Evolutionary conservation across 2,797 vertebrate species (phyloP).

Genomic region (Denticeps clupeoides): DNA sequence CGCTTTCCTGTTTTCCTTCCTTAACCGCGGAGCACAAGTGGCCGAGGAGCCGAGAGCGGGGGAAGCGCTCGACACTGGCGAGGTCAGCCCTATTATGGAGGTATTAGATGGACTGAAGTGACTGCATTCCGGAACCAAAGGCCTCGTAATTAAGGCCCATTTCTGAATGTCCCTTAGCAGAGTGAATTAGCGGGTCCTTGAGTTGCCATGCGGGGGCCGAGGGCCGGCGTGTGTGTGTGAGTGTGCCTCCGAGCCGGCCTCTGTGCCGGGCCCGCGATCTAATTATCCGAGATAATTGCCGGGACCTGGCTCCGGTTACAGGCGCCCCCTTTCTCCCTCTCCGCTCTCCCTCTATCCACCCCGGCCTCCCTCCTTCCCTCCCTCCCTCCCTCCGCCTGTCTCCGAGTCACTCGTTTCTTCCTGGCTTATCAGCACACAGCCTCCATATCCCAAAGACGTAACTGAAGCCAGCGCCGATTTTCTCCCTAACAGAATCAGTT

Average conservation of each 20-base stretch:
- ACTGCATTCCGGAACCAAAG: slow-evolving; percentile 34
- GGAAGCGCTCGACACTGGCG: slow-evolving; percentile 19
- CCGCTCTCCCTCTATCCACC: slow-evolving; percentile 17
- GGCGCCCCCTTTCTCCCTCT: neutral
- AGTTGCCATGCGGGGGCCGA: slow-evolving; percentile 15
- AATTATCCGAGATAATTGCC: slow-evolving; percentile 38
- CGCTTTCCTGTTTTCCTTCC: slow-evolving; percentile 18
- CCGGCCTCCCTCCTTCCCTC: slow-evolving; percentile 17
- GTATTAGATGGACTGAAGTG: slow-evolving; percentile 35
- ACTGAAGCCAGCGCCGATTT: too few species aligned
- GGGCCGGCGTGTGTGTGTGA: slow-evolving; percentile 12
- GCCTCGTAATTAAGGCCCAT: slow-evolving; percentile 35
- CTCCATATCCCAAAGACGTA: neutral
- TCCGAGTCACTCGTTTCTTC: neutral
- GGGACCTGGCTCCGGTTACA: slow-evolving; percentile 36
- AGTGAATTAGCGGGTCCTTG: slow-evolving; percentile 31
- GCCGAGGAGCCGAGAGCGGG: neutral
- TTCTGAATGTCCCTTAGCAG: slow-evolving; percentile 33
- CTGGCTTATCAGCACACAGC: neutral
- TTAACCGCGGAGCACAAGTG: slow-evolving; percentile 22
- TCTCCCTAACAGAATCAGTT: too few species aligned
- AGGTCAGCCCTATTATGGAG: slow-evolving; percentile 34
- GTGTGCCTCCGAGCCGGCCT: slow-evolving; percentile 12
- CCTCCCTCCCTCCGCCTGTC: slow-evolving; percentile 10
- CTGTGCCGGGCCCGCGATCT: slow-evolving; percentile 32